Conservation (phyloP, 1,140 invertebrate species). For the Popillia japonica region DNA sequence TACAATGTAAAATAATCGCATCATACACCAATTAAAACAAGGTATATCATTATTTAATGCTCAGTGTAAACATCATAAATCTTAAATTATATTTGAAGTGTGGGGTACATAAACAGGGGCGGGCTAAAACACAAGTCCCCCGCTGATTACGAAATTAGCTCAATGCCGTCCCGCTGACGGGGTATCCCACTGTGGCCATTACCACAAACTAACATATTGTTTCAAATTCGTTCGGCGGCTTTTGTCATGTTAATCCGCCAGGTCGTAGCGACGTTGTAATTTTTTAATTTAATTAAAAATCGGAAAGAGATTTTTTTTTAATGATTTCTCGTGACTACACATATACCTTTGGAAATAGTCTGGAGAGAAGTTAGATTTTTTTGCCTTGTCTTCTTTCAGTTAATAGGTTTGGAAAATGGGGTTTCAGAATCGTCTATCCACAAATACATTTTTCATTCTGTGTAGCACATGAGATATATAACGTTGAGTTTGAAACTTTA, state of each 20-base stretch:
- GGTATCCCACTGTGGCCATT: conserved; percentile 52
- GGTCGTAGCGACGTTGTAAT: neutral
- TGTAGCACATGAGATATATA: too few relatives aligned
- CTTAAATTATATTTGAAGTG: neutral
- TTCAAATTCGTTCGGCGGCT: conserved; percentile 51
- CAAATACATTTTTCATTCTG: too few relatives aligned
- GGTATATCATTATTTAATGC: conserved; percentile 5
- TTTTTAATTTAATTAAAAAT: conserved; percentile 6
- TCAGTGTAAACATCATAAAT: neutral
- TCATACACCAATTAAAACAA: neutral
- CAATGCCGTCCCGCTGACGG: conserved; percentile 56
- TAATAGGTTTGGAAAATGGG: too few relatives aligned
- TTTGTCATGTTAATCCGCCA: conserved; percentile 47
- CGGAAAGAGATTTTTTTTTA: neutral
- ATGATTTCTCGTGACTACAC: too few relatives aligned
- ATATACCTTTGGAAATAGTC: too few relatives aligned
- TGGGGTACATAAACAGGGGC: conserved; percentile 3
- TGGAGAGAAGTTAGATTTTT: too few relatives aligned
- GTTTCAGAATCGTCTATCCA: too few relatives aligned
- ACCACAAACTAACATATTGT: conserved; percentile 58
- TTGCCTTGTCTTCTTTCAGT: too few relatives aligned
- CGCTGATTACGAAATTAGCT: conserved; percentile 56
- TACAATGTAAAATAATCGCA: neutral
- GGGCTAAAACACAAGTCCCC: conserved; percentile 40
- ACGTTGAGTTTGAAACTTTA: too few relatives aligned